Base-by-base conservation (phyloP, 1,140 invertebrate genomes). In the Lasioglossum albipes region DNA sequence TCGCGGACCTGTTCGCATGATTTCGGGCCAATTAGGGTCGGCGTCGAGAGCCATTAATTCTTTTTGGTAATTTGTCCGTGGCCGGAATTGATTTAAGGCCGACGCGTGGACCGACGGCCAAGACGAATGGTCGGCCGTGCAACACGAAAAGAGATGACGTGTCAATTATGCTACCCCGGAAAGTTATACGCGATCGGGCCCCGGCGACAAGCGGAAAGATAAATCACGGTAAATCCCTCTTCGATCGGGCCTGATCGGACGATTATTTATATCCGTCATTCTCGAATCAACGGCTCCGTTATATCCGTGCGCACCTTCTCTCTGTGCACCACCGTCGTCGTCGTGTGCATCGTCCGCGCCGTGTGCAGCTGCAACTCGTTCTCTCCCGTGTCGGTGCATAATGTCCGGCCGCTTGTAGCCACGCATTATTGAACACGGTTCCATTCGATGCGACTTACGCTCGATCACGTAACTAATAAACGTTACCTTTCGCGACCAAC, bases 1-100 rank as follows among this genome's bases (percentile, higher is more conserved):
- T 62, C 69, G 31, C 49, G 22, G 22, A 4, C 49, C 52, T 31
- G 65, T 61, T 77, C 72, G 69, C 81, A 70, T 85, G 87, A 87
- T 87, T 83, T 82, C 79, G 75, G 81, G 73, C 85, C 85, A 88
- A 88, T 88, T 88, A 87, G 85, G 79, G 49, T 65, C 78, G 75
- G 78, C 20, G 72, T 84, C 76, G 77, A 78, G 82, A 78, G 81
- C 84, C 87, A 88, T 89, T 88, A 87, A 88, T 89, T 75, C 86
- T 75, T 87, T 88, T 87, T 84, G 75, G 81, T 88, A 87, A 87
- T 86, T 86, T 86, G 85, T 86, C 81, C 65, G 70, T 76, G 64
- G 75, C 62, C 66, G 81, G 81, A 86, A 86, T 86, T 86, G 85
- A 86, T 89, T 87, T 84, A 84, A 84, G 82, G 36, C 79, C 80